Evolutionary conservation across 2,113 vertebrate species (phyloP).

Genomic region (Gymnarchus niloticus): DNA sequence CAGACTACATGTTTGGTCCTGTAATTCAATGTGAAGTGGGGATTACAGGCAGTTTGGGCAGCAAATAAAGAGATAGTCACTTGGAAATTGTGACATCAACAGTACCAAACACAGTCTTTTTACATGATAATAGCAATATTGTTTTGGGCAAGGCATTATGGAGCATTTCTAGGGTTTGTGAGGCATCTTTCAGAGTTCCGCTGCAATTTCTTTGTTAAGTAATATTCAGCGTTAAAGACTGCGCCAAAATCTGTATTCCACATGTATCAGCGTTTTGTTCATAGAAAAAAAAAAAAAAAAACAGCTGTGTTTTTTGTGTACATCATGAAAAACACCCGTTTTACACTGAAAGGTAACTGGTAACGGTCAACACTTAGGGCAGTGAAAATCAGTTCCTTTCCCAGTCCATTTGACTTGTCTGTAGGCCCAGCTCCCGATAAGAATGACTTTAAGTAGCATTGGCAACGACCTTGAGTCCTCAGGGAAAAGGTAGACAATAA

Average conservation of each 20-base stretch:
- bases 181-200: neutral
- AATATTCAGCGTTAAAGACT: neutral
- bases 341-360: neutral
- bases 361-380: neutral
- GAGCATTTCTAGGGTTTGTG: neutral
- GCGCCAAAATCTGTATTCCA: neutral
- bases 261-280: neutral
- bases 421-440: neutral
- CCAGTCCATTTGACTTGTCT: neutral
- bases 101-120: neutral
- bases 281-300: neutral
- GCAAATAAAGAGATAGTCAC: neutral
- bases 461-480: conserved; percentile 15
- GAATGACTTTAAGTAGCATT: neutral
- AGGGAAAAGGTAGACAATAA: neutral
- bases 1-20: neutral
- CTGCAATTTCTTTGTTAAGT: neutral
- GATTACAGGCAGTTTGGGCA: neutral
- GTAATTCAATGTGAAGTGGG: neutral
- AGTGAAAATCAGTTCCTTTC: neutral
- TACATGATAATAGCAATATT: neutral
- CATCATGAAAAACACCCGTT: neutral
- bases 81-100: neutral
- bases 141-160: neutral
- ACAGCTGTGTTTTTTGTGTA: neutral